Evolutionary conservation across 2,888 invertebrate species (phyloP).

Genomic region (Hemithea aestivaria): DNA sequence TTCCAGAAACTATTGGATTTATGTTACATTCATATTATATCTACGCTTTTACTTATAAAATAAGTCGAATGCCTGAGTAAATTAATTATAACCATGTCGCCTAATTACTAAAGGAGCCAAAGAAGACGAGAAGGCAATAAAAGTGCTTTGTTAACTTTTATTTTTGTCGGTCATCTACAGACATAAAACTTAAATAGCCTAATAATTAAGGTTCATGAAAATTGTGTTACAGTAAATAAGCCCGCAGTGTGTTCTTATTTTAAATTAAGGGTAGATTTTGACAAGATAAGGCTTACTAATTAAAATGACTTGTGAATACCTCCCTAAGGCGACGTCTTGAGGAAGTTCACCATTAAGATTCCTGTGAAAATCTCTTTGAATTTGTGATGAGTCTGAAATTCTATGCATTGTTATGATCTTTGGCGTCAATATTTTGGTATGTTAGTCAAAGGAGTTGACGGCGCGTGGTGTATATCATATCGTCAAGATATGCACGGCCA

Average conservation of each 20-base stretch:
- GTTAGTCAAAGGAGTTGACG: constrained; percentile 16
- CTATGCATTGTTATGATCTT: constrained; percentile 26
- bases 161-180: constrained; percentile 29
- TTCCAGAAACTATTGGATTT: constrained; percentile 48
- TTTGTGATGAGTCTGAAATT: constrained; percentile 33
- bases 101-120: constrained; percentile 29
- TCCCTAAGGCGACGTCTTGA: constrained; percentile 8
- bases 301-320: constrained; percentile 20
- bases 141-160: constrained; percentile 30
- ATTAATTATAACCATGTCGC: constrained; percentile 9
- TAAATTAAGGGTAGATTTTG: constrained; percentile 26
- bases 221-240: constrained; percentile 27
- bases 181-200: constrained; percentile 32
- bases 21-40: constrained; percentile 26
- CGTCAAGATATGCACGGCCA: constrained; percentile 55
- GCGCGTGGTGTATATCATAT: constrained; percentile 34
- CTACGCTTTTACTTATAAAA: constrained; percentile 11
- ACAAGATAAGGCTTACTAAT: constrained; percentile 26
- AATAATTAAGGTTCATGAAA: constrained; percentile 35
- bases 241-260: constrained; percentile 23
- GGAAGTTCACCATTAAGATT: constrained; percentile 4
- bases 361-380: constrained; percentile 17
- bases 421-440: background rate
- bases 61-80: constrained; percentile 1
- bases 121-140: constrained; percentile 34